Conservation (phyloP, 2,888 invertebrate genomes). For the Punctoribates punctum region DNA sequence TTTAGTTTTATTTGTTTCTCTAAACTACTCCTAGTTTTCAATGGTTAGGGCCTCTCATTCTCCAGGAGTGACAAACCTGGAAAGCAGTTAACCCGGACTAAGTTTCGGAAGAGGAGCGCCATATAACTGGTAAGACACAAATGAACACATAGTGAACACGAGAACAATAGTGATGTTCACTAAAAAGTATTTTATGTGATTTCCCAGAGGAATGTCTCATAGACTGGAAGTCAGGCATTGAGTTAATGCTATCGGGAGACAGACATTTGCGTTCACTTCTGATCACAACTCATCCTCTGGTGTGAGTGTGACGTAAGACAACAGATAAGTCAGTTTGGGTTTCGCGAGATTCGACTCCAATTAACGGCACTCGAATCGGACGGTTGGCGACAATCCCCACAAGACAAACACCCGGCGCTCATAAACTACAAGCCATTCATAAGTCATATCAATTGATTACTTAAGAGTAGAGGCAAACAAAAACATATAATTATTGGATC, state of each 20-base stretch:
- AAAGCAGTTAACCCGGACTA: not conserved
- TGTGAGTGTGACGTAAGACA: not conserved
- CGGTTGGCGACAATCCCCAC: not conserved
- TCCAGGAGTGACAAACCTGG: not conserved
- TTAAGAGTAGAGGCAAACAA: constrained; percentile 15
- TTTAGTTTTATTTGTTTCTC: not conserved
- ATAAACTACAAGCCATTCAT: not conserved
- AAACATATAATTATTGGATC: constrained; percentile 4
- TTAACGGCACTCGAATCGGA: constrained; percentile 27
- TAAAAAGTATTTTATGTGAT: constrained; percentile 39
- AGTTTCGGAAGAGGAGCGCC: not conserved
- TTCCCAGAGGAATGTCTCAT: constrained; percentile 20
- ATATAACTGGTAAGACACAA: constrained; percentile 34
- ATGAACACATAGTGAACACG: constrained; percentile 9
- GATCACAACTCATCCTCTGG: not conserved
- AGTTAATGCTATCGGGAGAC: constrained; percentile 14
- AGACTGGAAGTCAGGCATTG: constrained; percentile 3
- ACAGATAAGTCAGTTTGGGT: constrained; percentile 22
- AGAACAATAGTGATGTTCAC: constrained; percentile 30
- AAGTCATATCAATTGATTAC: constrained; percentile 12
- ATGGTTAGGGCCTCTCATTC: not conserved
- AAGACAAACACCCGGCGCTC: not conserved
- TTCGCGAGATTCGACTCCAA: constrained; percentile 4
- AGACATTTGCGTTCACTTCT: constrained; percentile 3
- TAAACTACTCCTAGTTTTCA: not conserved